These are phyloP conservation scores for Morpho achilles DNA, from an alignment of 2,888 invertebrate genomes.

Conservation along the genomic window DNA sequence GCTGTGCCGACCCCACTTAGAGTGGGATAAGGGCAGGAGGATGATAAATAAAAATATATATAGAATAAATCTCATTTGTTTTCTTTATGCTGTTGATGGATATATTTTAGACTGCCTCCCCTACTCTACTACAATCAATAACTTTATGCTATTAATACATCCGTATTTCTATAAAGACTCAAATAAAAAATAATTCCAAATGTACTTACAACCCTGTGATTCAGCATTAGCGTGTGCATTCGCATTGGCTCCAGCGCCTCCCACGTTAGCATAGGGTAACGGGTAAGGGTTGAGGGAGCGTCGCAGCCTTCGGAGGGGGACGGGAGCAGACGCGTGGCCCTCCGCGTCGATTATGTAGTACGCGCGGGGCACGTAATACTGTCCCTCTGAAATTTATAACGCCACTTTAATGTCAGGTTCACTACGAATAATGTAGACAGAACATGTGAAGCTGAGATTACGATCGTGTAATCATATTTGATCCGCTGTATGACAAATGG, in stretches of 20 bases:
- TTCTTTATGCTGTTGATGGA: too few species aligned
- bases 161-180: too few species aligned
- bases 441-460: too few species aligned
- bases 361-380: slow-evolving; percentile 79
- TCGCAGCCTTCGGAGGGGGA: slow-evolving; percentile 64
- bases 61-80: too few species aligned
- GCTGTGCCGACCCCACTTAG: too few species aligned
- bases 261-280: slow-evolving; percentile 24
- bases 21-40: too few species aligned
- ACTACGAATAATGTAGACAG: not conserved
- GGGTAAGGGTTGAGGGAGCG: slow-evolving; percentile 53
- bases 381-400: slow-evolving; percentile 62
- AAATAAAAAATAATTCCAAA: not conserved
- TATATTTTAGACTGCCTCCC: too few species aligned
- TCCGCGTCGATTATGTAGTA: slow-evolving; percentile 79
- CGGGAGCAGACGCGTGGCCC: slow-evolving; percentile 74
- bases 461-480: too few species aligned
- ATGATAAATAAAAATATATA: too few species aligned
- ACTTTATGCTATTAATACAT: too few species aligned
- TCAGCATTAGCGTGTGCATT: slow-evolving; percentile 37
- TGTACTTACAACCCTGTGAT: slow-evolving; percentile 43
- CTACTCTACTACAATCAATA: too few species aligned
- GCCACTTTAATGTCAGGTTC: not conserved
- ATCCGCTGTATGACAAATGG: too few species aligned
- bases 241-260: slow-evolving; percentile 35